Evolutionary conservation across 2,113 vertebrate genomes (phyloP), one percentile per base, ranked within the genome.

Genomic region (Gulo gulo): DNA sequence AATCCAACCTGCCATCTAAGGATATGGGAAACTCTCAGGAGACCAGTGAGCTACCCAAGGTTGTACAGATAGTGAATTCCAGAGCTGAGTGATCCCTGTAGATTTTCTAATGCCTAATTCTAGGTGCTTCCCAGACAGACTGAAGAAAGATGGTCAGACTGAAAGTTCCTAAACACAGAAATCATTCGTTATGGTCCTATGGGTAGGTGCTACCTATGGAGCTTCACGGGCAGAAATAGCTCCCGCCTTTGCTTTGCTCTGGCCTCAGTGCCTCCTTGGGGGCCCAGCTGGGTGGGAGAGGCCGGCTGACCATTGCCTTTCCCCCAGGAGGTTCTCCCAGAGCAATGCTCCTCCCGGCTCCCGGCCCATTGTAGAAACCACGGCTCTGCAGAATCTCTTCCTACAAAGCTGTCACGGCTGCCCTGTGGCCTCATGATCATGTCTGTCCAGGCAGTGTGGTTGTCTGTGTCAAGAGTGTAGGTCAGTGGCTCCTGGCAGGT

Each of bases 401-500:
- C 74, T 50, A 91, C 87, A 1, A 18, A 10, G 78, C 91, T 83
- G 83, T 7, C 29, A 29, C 20, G 18, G 42, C 39, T 67, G 67
- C 10, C 26, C 57, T 59, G 0, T 10, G 94, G 36, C 80, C 47
- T 88, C 97, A 52, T 16, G 80, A 4, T 39, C 50, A 15, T 4
- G 24, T 11, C 93, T 95, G 79, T 79, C 71, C 29, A 34, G 59
- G 76, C 74, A 74, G 71, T 69, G 83, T 97, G 84, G 45, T 65
- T 97, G 85, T 94, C 80, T 69, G 74, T 96, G 96, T 78, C 76
- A 76, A 59, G 78, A 84, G 24, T 0, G 24, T 0, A 0, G 39
- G 88, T 89, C 82, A 65, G 83, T 88, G 2, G 0, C 84, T 94
- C 80, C 61, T 39, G 97, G 97, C 96, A 97, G 97, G 83, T 95